Conservation (phyloP, 2,888 invertebrate genomes). For the Spisula solida region DNA sequence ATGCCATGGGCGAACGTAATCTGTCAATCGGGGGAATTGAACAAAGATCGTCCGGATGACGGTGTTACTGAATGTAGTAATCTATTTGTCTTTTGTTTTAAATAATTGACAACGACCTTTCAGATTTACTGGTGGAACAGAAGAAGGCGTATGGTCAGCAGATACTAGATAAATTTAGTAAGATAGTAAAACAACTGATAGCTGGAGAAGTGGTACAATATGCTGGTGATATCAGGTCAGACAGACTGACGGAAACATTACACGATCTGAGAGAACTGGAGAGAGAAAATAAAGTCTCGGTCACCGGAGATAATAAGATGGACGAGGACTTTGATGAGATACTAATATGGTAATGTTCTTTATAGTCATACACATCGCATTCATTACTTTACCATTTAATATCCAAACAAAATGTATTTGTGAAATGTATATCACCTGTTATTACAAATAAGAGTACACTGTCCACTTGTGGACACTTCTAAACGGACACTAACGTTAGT, state of each 20-base stretch:
- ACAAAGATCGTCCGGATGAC: too few species aligned
- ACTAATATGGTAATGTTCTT: constrained; percentile 13
- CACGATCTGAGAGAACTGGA: constrained; percentile 70
- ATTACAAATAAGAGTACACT: neutral
- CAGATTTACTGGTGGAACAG: constrained; percentile 59
- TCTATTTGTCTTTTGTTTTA: too few species aligned
- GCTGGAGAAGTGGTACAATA: constrained; percentile 64
- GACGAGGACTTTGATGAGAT: neutral
- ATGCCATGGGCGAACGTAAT: too few species aligned
- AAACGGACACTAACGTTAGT: neutral
- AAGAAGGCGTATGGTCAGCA: constrained; percentile 62
- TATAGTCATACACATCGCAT: too few species aligned
- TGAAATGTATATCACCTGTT: too few species aligned
- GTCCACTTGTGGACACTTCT: neutral
- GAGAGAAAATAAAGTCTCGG: constrained; percentile 62
- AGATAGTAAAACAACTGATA: constrained; percentile 58
- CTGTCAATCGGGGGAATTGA: too few species aligned
- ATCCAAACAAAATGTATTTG: too few species aligned
- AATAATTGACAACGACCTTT: neutral
- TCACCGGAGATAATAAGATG: constrained; percentile 54
- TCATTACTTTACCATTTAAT: too few species aligned
- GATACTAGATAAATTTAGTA: constrained; percentile 61
- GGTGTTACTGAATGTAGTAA: too few species aligned
- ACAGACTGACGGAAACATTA: constrained; percentile 67
- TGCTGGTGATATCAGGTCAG: constrained; percentile 62